phyloP scores from a whole-genome alignment of 1,140 invertebrate genomes.

The Panagrolaimus sp. region DNA sequence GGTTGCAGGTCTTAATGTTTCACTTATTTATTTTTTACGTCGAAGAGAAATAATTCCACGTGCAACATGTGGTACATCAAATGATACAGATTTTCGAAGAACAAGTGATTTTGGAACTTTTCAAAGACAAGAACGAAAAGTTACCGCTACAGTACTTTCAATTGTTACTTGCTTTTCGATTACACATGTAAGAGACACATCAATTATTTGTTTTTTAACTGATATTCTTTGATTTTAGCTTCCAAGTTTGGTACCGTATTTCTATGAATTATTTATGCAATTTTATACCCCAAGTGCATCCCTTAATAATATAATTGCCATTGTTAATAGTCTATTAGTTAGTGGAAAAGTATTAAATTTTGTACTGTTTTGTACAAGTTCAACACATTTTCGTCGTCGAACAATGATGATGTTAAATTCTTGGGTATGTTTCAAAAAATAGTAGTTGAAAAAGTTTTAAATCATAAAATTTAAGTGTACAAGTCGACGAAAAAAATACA shows the following conservation, averaged over 20 bases:
- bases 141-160: constrained; percentile 17
- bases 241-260: constrained; percentile 2
- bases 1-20: constrained; percentile 50
- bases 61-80: background rate
- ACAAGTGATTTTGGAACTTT: constrained; percentile 41
- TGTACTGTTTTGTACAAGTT: constrained; percentile 12
- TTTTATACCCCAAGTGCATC: background rate
- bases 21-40: constrained; percentile 47
- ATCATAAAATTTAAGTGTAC: background rate
- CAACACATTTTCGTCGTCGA: constrained; percentile 14
- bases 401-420: constrained; percentile 16
- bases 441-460: no score
- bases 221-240: constrained; percentile 7
- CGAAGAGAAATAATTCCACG: constrained; percentile 37
- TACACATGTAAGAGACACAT: constrained; percentile 1
- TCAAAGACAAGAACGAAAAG: constrained; percentile 46
- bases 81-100: constrained; percentile 23
- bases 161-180: constrained; percentile 17
- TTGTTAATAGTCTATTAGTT: constrained; percentile 3
- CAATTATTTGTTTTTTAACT: background rate
- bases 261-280: background rate
- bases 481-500: constrained; percentile 11
- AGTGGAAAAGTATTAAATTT: constrained; percentile 19
- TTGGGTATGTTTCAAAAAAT: background rate
- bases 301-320: constrained; percentile 10